Base-by-base conservation (phyloP, 1,140 invertebrate species). In the Pseudomyrmex pallidus region DNA sequence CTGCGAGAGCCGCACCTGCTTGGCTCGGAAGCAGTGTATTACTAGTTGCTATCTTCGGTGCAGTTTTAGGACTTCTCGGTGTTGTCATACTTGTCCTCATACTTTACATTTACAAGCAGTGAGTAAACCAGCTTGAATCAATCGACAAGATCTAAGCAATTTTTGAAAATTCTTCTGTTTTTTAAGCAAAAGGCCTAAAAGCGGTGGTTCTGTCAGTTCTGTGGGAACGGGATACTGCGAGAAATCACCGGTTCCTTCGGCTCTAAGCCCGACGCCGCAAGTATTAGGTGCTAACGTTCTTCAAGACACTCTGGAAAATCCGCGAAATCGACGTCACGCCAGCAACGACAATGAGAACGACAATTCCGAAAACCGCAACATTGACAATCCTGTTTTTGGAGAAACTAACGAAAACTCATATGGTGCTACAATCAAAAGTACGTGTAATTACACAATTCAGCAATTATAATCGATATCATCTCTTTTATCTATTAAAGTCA, bases 101-200 rank as follows among this genome's bases (percentile, higher is more conserved):
- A 20, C 93, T 96, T 77, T 97, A 97, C 92, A 97, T 98, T 90
- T 96, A 96, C 90, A 97, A 97, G 93, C 95, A 96, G 96, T 97
- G 93, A 95, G 96, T 95, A 82, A 70, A 85, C 17, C 17, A 0
- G 10, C 10, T 13, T 3, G 1, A 78, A 59, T 1, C 0, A 35
- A 63, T 10, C 20, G 22, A 62, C 22, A 25, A 25, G 25, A 25
- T 25, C 25, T 25, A 25, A 25, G 0, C 25, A 25, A 25, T 25
- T 25, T 25, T 25, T 25, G 25, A 25, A 25, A 25, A 25, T 25
- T 25, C 25, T 25, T n/a, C 52, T n/a, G 25, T 82, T 76, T 64
- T 90, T 89, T 2, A 84, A 95, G 95, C 44, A 95, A 95, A 90
- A 92, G 93, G 44, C 94, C 95, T n/a, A 95, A 95, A 90, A 91